Base-by-base conservation (phyloP, 2,888 invertebrate genomes). In the Apodemia hepburni region DNA sequence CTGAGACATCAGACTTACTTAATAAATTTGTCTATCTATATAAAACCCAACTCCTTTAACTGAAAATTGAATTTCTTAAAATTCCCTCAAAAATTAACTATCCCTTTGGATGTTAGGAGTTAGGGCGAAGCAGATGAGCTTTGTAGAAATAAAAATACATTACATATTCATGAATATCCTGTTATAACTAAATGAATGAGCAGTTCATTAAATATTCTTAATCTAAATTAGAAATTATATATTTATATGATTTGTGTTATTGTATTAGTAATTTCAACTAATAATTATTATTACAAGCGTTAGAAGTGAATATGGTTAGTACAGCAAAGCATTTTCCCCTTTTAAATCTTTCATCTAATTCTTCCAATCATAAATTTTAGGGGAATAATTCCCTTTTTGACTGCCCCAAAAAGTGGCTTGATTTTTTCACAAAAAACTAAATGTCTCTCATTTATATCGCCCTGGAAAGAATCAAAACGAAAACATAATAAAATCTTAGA, bases 41-140 rank as follows among this genome's bases (percentile, higher is more conserved):
- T n/a, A 15, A 42, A 42, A 6, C 42, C 42, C n/a, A 42, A 42
- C 42, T 42, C 42, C 42, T 42, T n/a, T 15, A 6, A n/a, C n/a
- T 42, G n/a, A 42, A 42, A 42, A 15, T 2, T 42, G 15, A 3
- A 15, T 5, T 42, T 42, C 54, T 58, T 58, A 49, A 51, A 59
- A n/a, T 33, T 58, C 35, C 58, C 47, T 17, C 18, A 57, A 42
- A 42, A 42, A 42, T 15, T 5, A 42, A 42, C 15, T 42, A 51
- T 57, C 61, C 22, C 51, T 61, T 66, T 67, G 73, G 72, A 75
- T 82, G 87, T 88, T 89, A 88, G 81, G 79, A 85, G 89, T 90
- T 90, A 90, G 83, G 90, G 90, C 89, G 85, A 90, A 91, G 90
- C 90, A 82, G 81, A 90, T 90, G 90, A 90, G 84, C 87, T 81